phyloP scores from a whole-genome alignment of 1,140 invertebrate species.

The Alviniconcha marisindica region DNA sequence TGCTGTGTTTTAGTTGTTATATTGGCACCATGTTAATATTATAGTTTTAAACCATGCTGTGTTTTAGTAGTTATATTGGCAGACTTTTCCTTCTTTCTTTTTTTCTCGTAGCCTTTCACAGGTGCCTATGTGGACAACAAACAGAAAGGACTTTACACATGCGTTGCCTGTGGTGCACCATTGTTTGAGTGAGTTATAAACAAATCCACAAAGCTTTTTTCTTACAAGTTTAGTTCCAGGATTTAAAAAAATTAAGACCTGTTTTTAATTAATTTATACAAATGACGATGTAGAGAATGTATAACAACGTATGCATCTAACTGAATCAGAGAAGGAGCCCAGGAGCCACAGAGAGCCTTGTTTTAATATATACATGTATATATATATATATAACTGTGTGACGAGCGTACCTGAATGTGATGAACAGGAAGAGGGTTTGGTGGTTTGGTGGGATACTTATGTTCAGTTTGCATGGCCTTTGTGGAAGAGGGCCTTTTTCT shows the following conservation, averaged over 20 bases:
- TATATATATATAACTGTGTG: too few species aligned
- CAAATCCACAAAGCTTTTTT: not conserved
- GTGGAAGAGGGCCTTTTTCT: too few species aligned
- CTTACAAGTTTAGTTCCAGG: not conserved
- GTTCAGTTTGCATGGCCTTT: too few species aligned
- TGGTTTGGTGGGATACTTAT: too few species aligned
- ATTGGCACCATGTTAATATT: not conserved
- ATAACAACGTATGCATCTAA: not conserved
- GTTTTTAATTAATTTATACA: too few species aligned
- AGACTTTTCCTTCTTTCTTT: conserved; percentile 37
- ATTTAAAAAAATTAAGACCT: too few species aligned
- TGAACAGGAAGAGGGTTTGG: too few species aligned
- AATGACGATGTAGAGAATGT: too few species aligned
- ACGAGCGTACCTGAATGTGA: too few species aligned
- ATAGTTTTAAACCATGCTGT: not conserved
- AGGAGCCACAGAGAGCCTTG: too few species aligned
- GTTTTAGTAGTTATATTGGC: not conserved
- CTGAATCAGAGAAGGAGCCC: too few species aligned
- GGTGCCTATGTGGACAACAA: conserved; percentile 67
- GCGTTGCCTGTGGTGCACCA: conserved; percentile 69
- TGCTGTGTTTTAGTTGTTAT: not conserved
- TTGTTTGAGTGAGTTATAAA: conserved; percentile 63
- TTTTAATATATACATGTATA: too few species aligned
- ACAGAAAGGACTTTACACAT: conserved; percentile 68
- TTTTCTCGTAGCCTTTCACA: conserved; percentile 67